phyloP scores from a whole-genome alignment of 92 coral and sea anemone genomes.

The Hydrozoanthus gracilis region DNA sequence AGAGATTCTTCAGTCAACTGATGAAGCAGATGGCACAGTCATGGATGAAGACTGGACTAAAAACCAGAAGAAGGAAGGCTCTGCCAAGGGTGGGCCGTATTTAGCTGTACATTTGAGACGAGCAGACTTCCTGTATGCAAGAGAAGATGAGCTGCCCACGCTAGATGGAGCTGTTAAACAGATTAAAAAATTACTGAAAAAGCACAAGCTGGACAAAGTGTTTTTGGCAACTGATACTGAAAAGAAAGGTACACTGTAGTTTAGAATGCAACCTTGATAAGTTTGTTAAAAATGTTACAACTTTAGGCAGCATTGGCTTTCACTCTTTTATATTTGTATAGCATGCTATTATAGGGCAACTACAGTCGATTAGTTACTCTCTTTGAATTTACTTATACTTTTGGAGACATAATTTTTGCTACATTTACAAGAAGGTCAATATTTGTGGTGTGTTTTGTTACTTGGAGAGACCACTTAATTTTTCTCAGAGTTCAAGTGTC shows the following conservation, averaged over 20 bases:
- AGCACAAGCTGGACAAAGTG: constrained; percentile 84
- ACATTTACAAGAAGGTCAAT: no score
- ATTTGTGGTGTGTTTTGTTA: no score
- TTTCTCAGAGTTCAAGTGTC: no score
- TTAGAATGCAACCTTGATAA: no score
- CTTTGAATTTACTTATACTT: no score
- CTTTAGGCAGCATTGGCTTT: no score
- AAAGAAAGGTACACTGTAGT: constrained; percentile 63
- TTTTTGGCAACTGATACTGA: constrained; percentile 95
- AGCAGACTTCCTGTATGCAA: constrained; percentile 94
- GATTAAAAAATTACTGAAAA: constrained; percentile 76
- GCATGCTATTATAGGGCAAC: not conserved
- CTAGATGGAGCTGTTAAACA: constrained; percentile 90
- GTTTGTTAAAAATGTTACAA: no score
- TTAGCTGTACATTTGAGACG: constrained; percentile 91
- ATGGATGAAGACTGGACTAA: constrained; percentile 96
- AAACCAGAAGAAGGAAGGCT: constrained; percentile 87
- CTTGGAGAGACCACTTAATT: no score
- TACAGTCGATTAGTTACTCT: no score
- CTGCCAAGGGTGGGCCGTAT: constrained; percentile 93
- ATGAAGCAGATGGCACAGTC: constrained; percentile 82
- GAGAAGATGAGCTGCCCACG: constrained; percentile 84
- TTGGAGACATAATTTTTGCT: no score
- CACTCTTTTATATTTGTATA: not conserved
- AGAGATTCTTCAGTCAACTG: constrained; percentile 84